Percentiles rank a stretch among this genome's conserved stretches.
These are phyloP conservation scores for Aurelia sp. DNA, from an alignment of 30 jellyfish, hydroid and myxozoan genomes.

Conservation along the genomic window DNA sequence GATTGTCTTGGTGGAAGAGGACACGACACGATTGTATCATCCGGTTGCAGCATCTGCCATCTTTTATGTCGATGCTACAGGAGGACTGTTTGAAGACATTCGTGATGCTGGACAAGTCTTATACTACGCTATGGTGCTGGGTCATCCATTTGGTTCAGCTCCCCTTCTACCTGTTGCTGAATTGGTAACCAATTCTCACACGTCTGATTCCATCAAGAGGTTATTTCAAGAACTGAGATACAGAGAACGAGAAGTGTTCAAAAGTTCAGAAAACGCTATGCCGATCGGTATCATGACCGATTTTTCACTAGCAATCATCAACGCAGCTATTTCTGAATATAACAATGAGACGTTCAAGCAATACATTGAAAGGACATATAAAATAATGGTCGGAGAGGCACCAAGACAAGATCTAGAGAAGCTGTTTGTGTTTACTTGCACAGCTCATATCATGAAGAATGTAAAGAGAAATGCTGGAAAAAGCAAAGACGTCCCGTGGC, in stretches of 20 bases:
- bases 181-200: constrained; percentile 18
- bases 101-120: not conserved
- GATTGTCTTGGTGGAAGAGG: constrained; percentile 10
- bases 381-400: constrained; percentile 28
- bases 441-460: constrained; percentile 22
- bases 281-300: constrained; percentile 38
- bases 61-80: constrained; percentile 36
- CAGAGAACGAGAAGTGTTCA: constrained; percentile 3
- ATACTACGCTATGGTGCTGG: constrained; percentile 25
- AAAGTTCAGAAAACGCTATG: not conserved
- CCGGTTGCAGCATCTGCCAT: not conserved
- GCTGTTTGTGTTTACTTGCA: constrained; percentile 16
- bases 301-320: constrained; percentile 27
- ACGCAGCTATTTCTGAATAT: constrained; percentile 13
- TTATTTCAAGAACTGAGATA: constrained; percentile 4
- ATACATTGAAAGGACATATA: constrained; percentile 24
- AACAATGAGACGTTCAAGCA: not conserved
- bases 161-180: constrained; percentile 44
- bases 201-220: constrained; percentile 12
- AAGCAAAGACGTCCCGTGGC: not conserved
- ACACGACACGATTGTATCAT: constrained; percentile 13
- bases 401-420: not conserved
- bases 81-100: constrained; percentile 3
- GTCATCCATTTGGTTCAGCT: constrained; percentile 25
- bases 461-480: constrained; percentile 2